Evolutionary conservation across 2,113 vertebrate species (phyloP).

Genomic region (Ardeotis arabs): DNA sequence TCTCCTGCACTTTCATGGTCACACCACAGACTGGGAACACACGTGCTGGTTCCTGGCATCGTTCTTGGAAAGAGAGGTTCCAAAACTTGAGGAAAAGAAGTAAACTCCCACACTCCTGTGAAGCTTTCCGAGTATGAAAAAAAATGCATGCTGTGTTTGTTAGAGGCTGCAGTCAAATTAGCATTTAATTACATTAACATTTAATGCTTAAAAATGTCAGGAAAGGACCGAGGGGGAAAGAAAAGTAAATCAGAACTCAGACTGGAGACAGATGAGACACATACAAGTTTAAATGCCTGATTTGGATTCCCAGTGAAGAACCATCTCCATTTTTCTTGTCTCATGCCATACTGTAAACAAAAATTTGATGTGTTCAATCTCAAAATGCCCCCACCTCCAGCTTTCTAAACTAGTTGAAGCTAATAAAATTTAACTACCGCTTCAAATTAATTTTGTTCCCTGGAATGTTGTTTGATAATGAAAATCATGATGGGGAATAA

Average conservation of each 20-base stretch:
- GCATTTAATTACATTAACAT: conserved; percentile 36
- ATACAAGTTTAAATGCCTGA: background rate
- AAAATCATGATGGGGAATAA: background rate
- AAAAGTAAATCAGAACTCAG: background rate
- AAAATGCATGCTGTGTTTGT: background rate
- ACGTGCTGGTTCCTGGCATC: background rate
- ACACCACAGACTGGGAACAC: background rate
- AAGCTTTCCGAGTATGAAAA: background rate
- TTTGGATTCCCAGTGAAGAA: background rate
- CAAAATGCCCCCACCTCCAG: background rate
- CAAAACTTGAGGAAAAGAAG: background rate
- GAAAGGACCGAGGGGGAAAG: background rate
- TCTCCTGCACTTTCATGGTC: background rate
- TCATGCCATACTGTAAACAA: background rate
- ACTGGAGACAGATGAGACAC: background rate
- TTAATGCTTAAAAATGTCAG: conserved; percentile 59
- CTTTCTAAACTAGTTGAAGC: background rate
- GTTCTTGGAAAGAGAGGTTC: background rate
- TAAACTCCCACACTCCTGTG: background rate
- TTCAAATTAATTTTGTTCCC: background rate
- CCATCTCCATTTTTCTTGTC: background rate
- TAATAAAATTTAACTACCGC: background rate
- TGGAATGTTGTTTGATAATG: background rate
- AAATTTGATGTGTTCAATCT: background rate
- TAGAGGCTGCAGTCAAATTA: background rate